Base-by-base conservation (phyloP, 2,113 vertebrate species). In the Phaethon lepturus region DNA sequence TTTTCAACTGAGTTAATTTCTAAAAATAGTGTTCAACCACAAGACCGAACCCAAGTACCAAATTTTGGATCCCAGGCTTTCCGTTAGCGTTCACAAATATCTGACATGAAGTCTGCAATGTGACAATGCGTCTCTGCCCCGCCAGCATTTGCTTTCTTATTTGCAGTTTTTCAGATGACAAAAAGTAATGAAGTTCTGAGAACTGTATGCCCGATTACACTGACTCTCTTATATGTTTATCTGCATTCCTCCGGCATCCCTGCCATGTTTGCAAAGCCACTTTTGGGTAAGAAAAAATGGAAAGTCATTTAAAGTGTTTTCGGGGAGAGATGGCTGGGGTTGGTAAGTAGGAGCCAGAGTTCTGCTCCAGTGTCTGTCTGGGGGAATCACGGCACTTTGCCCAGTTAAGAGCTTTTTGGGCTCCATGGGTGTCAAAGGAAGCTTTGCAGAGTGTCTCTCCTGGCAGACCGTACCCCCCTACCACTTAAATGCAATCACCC, bases 141-240 rank as follows among this genome's bases (percentile, higher is more conserved):
- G 49, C 49, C 38, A 9, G 63, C 58, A 0, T 79, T 96, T 15
- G 24, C 58, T 73, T 49, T 25, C 74, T 58, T 68, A 62, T 73
- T 88, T 90, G 89, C 89, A 79, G n/a, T 89, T 94, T 87, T 88
- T 45, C 83, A 92, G 91, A 88, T 94, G 90, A 93, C 13, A 1
- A 93, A 90, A 90, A 94, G 66, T 76, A 60, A 94, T 89, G 91
- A 88, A 94, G 56, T 93, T 93, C 74, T 79, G 60, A 96, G 87
- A 77, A 85, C 84, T 11, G 25, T 44, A 62, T 2, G 1, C 33
- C 62, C 1, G 13, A 86, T 88, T 78, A 94, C 53, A 82, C 33
- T 8, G 69, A 63, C 81, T 81, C 87, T 44, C 86, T 86, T 38
- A 59, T 22, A 44, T 2, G 2, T 91, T 93, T 89, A 64, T 87